These are phyloP conservation scores for Shinisaurus crocodilurus DNA, from an alignment of 2,113 vertebrate genomes.

Conservation along the genomic window DNA sequence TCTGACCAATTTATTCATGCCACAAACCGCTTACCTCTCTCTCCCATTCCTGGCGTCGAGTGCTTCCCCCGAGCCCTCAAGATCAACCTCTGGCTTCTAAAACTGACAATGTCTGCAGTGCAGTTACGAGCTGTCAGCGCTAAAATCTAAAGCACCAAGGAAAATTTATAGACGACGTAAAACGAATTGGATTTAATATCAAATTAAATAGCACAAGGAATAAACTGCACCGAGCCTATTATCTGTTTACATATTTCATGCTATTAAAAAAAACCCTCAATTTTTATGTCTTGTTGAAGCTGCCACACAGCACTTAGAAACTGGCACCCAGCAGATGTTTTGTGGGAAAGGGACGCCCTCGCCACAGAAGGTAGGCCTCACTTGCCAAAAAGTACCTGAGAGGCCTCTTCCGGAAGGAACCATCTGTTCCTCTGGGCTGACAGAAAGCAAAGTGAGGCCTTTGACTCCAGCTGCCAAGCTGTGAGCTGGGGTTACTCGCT, in stretches of 20 bases:
- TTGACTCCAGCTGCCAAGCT: neutral
- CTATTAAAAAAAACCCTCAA: constrained; percentile 3
- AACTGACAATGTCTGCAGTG: rapidly evolving
- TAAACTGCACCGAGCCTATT: neutral
- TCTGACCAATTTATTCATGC: neutral
- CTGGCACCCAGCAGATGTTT: constrained; percentile 3
- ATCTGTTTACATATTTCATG: constrained; percentile 17
- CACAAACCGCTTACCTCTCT: neutral
- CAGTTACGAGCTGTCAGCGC: neutral
- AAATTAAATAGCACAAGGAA: constrained; percentile 35
- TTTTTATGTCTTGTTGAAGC: constrained; percentile 21
- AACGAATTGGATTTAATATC: constrained; percentile 26
- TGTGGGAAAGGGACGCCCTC: constrained; percentile 1
- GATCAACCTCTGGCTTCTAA: neutral
- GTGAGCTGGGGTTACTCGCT: neutral
- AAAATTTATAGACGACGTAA: neutral
- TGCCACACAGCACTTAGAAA: neutral
- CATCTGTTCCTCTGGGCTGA: neutral
- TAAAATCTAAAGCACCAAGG: constrained; percentile 21
- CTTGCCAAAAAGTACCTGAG: neutral
- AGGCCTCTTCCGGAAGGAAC: neutral
- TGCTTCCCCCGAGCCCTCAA: neutral
- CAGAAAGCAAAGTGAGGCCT: neutral
- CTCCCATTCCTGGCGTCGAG: neutral
- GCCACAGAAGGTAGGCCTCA: neutral